Conservation (phyloP, 2,888 invertebrate genomes). For the Oscheius onirici region DNA sequence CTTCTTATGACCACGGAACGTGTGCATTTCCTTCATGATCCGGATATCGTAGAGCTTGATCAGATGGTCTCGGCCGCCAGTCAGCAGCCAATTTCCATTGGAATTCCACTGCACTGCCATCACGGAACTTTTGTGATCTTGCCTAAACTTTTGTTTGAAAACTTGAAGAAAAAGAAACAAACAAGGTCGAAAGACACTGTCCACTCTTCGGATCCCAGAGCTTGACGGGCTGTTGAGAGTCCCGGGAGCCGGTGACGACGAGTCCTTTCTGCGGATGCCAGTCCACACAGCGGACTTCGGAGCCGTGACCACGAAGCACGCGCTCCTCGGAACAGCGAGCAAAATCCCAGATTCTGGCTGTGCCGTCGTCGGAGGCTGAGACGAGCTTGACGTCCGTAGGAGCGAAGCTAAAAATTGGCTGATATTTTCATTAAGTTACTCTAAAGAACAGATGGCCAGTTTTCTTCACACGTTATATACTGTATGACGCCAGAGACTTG, state of each 20-base stretch:
- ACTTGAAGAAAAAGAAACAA: constrained; percentile 72
- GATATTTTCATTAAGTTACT: no score
- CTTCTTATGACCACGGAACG: constrained; percentile 98
- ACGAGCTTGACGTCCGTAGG: constrained; percentile 98
- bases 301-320: constrained; percentile 77
- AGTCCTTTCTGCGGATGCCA: constrained; percentile 99
- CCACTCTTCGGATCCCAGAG: constrained; percentile 98
- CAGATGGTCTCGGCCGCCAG: constrained; percentile 73
- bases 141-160: constrained; percentile 75
- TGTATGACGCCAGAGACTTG: no score
- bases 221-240: constrained; percentile 98
- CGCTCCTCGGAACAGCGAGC: constrained; percentile 90
- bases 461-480: no score
- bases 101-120: constrained; percentile 99
- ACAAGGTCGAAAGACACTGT: constrained; percentile 90
- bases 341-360: constrained; percentile 98
- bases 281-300: constrained; percentile 80
- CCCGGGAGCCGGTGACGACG: constrained; percentile 97
- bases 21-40: constrained; percentile 93
- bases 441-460: no score
- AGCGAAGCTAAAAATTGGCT: constrained; percentile 88
- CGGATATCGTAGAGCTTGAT: constrained; percentile 96
- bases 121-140: constrained; percentile 98
- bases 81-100: constrained; percentile 93
- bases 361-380: constrained; percentile 98